Conservation (phyloP, 2,888 invertebrate genomes). For the Himalopsyche japonica region DNA sequence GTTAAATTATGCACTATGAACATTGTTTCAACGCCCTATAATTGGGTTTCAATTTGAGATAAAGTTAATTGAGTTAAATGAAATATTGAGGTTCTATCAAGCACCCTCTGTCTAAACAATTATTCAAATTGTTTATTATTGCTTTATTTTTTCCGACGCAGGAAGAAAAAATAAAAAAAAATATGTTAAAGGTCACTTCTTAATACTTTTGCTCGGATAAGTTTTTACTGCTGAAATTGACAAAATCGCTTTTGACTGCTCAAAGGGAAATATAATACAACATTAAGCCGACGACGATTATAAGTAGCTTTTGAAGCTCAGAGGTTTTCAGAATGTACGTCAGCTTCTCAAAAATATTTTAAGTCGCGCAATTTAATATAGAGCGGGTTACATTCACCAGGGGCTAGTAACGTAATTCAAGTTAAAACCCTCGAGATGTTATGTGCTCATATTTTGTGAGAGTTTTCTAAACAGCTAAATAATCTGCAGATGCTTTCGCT, state of each 20-base stretch:
- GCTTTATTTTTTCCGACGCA: too few species aligned
- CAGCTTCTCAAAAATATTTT: neutral
- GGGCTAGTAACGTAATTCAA: conserved; percentile 1
- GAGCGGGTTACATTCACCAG: neutral
- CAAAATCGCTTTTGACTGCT: neutral
- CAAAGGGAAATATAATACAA: neutral
- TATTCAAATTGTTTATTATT: too few species aligned
- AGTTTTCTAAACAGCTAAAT: conserved; percentile 1
- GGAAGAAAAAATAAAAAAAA: too few species aligned
- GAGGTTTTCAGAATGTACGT: neutral
- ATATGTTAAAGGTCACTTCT: too few species aligned
- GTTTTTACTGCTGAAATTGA: neutral
- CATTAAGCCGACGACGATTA: conserved; percentile 4
- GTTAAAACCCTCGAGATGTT: neutral
- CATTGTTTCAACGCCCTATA: too few species aligned
- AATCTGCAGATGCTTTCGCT: neutral
- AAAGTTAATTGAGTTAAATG: too few species aligned
- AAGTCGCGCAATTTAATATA: neutral
- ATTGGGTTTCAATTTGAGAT: too few species aligned
- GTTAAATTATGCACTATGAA: too few species aligned
- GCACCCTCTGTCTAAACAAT: too few species aligned
- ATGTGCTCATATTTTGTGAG: neutral
- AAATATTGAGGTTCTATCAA: too few species aligned
- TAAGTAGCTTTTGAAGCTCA: neutral
- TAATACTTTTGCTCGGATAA: too few species aligned